Conservation (phyloP, 2,113 vertebrate genomes). For the Paratilapia polleni region DNA sequence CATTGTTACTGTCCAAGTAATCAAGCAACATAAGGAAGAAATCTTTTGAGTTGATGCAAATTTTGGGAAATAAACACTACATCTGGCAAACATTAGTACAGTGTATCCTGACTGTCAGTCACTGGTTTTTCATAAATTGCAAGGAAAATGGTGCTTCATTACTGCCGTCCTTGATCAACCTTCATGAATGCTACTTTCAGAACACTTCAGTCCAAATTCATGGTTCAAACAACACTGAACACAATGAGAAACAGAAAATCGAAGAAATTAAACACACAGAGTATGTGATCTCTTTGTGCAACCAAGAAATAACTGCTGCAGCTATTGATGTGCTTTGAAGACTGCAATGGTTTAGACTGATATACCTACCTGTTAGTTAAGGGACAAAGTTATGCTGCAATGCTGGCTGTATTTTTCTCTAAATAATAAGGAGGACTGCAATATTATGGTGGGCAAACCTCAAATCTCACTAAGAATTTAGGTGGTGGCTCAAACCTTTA, state of each 20-base stretch:
- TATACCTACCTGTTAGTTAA: conserved; percentile 1
- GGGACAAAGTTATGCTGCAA: background rate
- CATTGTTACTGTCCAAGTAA: background rate
- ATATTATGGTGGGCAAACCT: conserved; percentile 23
- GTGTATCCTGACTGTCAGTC: background rate
- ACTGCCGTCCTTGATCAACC: conserved; percentile 30
- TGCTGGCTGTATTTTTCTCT: background rate
- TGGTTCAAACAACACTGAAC: background rate
- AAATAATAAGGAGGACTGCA: conserved; percentile 9
- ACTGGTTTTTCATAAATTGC: background rate
- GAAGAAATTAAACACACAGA: background rate
- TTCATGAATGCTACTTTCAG: conserved; percentile 5
- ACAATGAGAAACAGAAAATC: background rate
- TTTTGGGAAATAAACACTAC: background rate
- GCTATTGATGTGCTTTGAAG: background rate
- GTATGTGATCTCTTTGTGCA: background rate
- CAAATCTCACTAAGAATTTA: conserved; percentile 17
- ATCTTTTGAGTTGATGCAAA: background rate
- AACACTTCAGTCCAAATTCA: background rate
- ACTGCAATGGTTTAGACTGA: background rate
- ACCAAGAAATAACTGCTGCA: background rate
- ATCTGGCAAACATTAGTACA: background rate
- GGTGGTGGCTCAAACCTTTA: conserved; percentile 20
- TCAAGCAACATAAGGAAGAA: background rate
- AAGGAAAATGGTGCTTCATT: background rate